A percentile compares a stretch with the other conserved stretches of the same genome.
phyloP scores from a whole-genome alignment of 2,888 invertebrate species.

The Slavum lentiscoides region DNA sequence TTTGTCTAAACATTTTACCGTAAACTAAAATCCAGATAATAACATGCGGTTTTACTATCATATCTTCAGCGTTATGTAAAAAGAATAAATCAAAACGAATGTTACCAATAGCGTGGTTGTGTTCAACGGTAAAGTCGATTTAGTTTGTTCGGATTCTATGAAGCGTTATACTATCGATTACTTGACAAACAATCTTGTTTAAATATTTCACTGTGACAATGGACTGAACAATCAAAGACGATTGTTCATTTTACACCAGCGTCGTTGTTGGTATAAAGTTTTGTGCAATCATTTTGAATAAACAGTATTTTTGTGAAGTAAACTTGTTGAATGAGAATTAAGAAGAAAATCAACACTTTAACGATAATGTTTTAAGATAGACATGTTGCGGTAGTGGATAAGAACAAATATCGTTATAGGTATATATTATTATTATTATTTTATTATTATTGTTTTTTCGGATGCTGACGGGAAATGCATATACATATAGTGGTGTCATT shows the following conservation, averaged over 20 bases:
- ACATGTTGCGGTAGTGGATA: neutral
- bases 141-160: conserved; percentile 3
- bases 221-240: conserved; percentile 21
- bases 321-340: neutral
- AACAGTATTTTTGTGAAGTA: neutral
- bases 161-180: conserved; percentile 37
- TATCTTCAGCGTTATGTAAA: conserved; percentile 12
- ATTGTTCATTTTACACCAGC: conserved; percentile 13
- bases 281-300: conserved; percentile 1
- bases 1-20: neutral
- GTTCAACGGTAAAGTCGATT: neutral
- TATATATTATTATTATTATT: neutral
- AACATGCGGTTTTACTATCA: conserved; percentile 8
- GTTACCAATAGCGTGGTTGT: too few relatives aligned
- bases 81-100: conserved; percentile 2
- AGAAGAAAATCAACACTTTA: neutral
- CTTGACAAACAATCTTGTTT: conserved; percentile 17
- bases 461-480: too few relatives aligned
- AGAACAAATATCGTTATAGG: neutral
- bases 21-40: conserved; percentile 10
- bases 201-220: conserved; percentile 35
- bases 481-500: too few relatives aligned
- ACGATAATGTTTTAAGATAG: neutral
- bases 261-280: neutral
- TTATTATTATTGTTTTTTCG: neutral